These are phyloP conservation scores for Platygyra sinensis DNA, from an alignment of 64 coral and sea anemone genomes.

Conservation along the genomic window DNA sequence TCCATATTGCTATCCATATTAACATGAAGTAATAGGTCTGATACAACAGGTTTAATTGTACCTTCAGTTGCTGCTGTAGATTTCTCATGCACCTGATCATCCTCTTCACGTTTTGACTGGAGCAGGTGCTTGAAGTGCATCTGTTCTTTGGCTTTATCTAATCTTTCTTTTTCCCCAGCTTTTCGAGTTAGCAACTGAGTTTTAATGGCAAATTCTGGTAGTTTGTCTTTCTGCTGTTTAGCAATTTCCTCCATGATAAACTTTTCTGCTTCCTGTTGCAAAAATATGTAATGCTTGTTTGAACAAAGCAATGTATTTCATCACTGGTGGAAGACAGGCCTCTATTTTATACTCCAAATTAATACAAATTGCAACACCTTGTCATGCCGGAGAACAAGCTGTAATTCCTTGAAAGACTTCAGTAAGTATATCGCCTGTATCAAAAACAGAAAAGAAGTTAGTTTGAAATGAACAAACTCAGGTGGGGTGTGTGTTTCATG, in stretches of 20 bases:
- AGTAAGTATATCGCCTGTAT: constrained; percentile 58
- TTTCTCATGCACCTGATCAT: not conserved
- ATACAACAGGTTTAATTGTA: not conserved
- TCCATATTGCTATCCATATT: too few species aligned
- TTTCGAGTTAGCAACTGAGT: constrained; percentile 51
- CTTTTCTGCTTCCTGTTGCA: constrained; percentile 42
- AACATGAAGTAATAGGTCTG: too few species aligned
- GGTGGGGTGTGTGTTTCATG: too few species aligned
- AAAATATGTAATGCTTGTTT: not conserved
- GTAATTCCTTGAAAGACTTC: constrained; percentile 50
- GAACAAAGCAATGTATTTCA: not conserved
- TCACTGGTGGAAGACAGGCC: too few species aligned
- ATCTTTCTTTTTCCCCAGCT: constrained; percentile 57
- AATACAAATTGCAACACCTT: constrained; percentile 36
- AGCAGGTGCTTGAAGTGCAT: constrained; percentile 47
- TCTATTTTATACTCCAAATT: too few species aligned
- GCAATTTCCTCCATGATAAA: constrained; percentile 51
- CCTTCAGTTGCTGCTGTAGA: not conserved
- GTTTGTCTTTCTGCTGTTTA: constrained; percentile 49
- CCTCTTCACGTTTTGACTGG: not conserved
- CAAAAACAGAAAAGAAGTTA: not conserved
- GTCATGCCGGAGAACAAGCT: constrained; percentile 50
- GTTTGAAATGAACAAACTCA: too few species aligned
- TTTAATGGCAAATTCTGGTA: constrained; percentile 66
- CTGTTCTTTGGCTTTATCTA: constrained; percentile 52